These are phyloP conservation scores for Aleadryas rufinucha DNA, from an alignment of 2,113 vertebrate genomes.

Conservation along the genomic window DNA sequence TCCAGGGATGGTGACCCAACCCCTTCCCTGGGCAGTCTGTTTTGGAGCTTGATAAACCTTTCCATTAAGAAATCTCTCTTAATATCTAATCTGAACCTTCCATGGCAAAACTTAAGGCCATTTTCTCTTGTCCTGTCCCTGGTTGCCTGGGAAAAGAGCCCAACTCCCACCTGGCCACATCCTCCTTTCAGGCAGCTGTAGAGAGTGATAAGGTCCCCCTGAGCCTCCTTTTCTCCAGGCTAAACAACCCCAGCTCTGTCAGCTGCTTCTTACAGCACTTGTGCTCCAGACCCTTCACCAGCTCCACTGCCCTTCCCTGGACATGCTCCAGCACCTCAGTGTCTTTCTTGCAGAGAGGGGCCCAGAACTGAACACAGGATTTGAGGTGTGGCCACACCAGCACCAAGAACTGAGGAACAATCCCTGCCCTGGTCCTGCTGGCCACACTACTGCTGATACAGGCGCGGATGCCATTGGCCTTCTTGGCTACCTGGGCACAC, in stretches of 20 bases:
- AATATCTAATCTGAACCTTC: neutral
- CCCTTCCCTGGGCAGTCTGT: neutral
- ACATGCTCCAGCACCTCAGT: fast-evolving
- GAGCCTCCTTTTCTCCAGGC: neutral
- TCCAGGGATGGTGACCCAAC: neutral
- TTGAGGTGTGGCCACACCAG: too few relatives aligned
- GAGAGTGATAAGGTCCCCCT: neutral
- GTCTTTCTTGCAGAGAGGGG: fast-evolving
- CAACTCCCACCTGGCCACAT: fast-evolving
- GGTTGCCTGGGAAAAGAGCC: neutral
- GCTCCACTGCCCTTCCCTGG: neutral
- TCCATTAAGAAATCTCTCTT: neutral
- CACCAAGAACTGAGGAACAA: fast-evolving
- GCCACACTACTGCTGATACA: fast-evolving
- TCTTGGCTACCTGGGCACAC: neutral
- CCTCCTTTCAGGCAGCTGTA: neutral
- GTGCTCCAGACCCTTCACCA: neutral
- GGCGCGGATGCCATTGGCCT: neutral
- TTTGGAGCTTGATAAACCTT: neutral
- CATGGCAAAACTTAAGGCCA: neutral
- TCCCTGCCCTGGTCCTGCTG: neutral
- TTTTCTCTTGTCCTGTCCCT: neutral
- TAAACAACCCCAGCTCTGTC: neutral
- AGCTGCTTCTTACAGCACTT: neutral
- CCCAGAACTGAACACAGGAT: neutral